Evolutionary conservation across 2,113 vertebrate genomes (phyloP), one percentile per base, ranked within the genome.

Genomic region (Polypterus senegalus): DNA sequence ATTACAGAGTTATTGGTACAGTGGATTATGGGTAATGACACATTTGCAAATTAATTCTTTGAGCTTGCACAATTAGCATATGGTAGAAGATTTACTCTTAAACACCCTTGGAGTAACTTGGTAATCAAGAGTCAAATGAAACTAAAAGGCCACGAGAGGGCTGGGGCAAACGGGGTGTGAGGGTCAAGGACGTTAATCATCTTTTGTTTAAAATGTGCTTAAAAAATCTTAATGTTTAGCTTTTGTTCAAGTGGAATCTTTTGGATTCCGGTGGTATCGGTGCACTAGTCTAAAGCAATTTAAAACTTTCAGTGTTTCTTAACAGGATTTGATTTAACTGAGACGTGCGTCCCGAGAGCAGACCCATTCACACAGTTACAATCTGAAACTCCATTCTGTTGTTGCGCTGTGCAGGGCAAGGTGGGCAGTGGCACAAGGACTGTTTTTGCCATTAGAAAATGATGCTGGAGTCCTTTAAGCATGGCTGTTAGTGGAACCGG

Each of bases 21-120:
- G 82, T 82, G 82, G 85, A 91, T 92, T 91, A 92, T 93, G 90
- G 90, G 85, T 94, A 97, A 96, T 94, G 93, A 93, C 92, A 94
- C 91, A 93, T 96, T 96, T 96, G 92, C 91, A 95, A 97, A 96
- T 96, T 92, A 94, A 95, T 95, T 94, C 89, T 92, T 89, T 85
- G 83, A 76, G 83, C 88, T 88, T 79, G 81, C 84, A 85, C 89
- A 86, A 87, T 91, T 89, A 91, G 81, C 83, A 89, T 88, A 88
- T 81, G 79, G 82, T 85, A 77, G 79, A 83, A 82, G 88, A 79
- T 85, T 81, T 82, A 80, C 79, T 83, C 79, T 75, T 77, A 78
- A 79, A 78, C 79, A 83, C 78, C 76, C 73, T 79, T 69, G 61
- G 68, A 77, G 79, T 77, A 73, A 60, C 7, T 64, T 59, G 48